Conservation (phyloP, 1,140 invertebrate genomes). For the Carcinoscorpius rotundicauda region DNA sequence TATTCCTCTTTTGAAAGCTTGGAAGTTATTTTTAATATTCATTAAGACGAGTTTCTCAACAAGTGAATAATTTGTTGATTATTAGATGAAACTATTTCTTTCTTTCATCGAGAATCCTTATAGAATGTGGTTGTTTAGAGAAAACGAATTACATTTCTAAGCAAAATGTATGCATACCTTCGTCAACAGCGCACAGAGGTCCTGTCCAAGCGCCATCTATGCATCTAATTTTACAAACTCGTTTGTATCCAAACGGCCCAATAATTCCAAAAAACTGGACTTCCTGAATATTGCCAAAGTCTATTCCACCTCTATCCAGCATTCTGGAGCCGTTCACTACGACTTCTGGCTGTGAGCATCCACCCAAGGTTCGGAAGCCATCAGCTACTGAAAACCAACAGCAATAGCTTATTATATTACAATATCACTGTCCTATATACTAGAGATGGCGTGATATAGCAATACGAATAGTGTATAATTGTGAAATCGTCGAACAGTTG, state of each 20-base stretch:
- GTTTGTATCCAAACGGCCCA: constrained; percentile 45
- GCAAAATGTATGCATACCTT: constrained; percentile 30
- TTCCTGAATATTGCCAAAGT: constrained; percentile 23
- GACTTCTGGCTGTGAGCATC: constrained; percentile 18
- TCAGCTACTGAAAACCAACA: no score
- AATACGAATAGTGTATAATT: no score
- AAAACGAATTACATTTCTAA: constrained; percentile 18
- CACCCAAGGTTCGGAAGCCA: not conserved
- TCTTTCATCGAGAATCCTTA: no score
- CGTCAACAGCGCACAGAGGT: constrained; percentile 44
- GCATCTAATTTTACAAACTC: constrained; percentile 65
- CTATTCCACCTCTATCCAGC: not conserved
- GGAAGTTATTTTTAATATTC: no score
- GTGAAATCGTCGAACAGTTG: no score
- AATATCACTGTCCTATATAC: no score
- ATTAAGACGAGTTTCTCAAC: not conserved
- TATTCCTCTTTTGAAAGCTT: no score
- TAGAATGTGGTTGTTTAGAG: not conserved
- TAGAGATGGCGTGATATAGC: no score
- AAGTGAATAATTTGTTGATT: not conserved
- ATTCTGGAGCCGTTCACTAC: constrained; percentile 16
- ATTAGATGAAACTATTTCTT: no score
- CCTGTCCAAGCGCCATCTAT: constrained; percentile 64
- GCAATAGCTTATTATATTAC: no score
- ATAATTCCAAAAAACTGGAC: constrained; percentile 50